phyloP scores from a whole-genome alignment of 53 echinoderm and acorn worm genomes.

The Patiria pectinifera region DNA sequence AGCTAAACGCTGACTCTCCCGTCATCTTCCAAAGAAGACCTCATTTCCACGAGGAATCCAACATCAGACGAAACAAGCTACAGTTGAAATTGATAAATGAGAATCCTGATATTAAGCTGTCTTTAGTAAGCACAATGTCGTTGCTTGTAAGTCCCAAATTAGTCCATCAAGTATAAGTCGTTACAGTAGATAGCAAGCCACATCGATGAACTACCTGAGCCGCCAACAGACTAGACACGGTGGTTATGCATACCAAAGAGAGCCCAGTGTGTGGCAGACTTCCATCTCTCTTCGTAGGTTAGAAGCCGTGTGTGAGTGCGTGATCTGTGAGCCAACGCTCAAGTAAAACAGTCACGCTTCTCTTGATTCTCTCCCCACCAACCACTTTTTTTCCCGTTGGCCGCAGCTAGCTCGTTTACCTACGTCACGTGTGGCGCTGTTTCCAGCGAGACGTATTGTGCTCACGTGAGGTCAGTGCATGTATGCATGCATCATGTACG shows the following conservation, averaged over 20 bases:
- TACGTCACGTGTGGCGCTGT: conserved; percentile 54
- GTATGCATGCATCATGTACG: not conserved
- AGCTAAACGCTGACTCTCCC: not conserved
- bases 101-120: not conserved
- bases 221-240: not conserved
- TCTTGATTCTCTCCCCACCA: conserved; percentile 25
- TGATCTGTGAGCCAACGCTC: not conserved
- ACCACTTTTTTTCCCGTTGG: conserved; percentile 24
- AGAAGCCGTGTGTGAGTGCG: conserved; percentile 38
- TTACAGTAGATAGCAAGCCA: conserved; percentile 42
- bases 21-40: not conserved
- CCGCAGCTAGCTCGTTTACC: not conserved
- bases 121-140: not conserved
- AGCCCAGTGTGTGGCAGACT: conserved; percentile 17
- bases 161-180: not conserved
- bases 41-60: conserved; percentile 18
- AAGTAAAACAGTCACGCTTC: conserved; percentile 19
- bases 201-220: conserved; percentile 43
- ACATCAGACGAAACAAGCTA: not conserved
- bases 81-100: not conserved
- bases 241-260: conserved; percentile 22
- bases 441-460: not conserved
- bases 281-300: conserved; percentile 10
- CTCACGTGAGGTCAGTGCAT: no score
- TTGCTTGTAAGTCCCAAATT: conserved; percentile 8